phyloP scores from a whole-genome alignment of 2,797 vertebrate species.

The Eleutherodactylus coqui region DNA sequence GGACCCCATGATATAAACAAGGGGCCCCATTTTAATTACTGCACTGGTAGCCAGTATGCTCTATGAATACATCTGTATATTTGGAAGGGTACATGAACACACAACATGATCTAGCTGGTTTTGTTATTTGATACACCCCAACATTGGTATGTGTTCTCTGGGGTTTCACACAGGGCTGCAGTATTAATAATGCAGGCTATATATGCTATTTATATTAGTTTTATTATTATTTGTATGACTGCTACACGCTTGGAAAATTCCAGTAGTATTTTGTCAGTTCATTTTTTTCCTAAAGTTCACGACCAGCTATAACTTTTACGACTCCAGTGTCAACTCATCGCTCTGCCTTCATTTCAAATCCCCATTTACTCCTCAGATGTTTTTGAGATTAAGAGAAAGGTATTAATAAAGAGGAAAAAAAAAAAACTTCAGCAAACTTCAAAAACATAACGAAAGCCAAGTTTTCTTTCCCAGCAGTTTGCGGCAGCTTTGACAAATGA shows the following conservation, averaged over 20 bases:
- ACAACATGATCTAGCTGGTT: too few relatives aligned
- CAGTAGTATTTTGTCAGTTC: neutral
- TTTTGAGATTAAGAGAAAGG: conserved; percentile 76
- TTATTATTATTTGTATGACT: neutral
- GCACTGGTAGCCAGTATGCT: too few relatives aligned
- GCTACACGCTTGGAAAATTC: neutral
- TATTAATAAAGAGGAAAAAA: conserved; percentile 52
- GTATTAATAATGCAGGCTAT: too few relatives aligned
- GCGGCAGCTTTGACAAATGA: conserved; percentile 81
- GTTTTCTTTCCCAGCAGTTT: conserved; percentile 68
- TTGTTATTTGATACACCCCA: too few relatives aligned
- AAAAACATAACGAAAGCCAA: conserved; percentile 68
- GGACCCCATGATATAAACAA: too few relatives aligned
- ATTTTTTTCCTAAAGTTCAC: conserved; percentile 20
- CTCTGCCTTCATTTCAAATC: neutral
- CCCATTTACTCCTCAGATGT: conserved; percentile 72
- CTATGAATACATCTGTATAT: too few relatives aligned
- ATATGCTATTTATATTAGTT: neutral
- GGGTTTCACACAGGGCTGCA: too few relatives aligned
- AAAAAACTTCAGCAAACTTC: conserved; percentile 21
- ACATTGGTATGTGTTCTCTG: too few relatives aligned
- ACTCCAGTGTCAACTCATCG: neutral
- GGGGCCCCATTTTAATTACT: too few relatives aligned
- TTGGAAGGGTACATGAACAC: too few relatives aligned
- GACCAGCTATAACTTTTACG: conserved; percentile 26